Percentiles rank a stretch among this genome's conserved stretches.
Evolutionary conservation across 2,888 invertebrate genomes (phyloP).

Genomic region (Tinea pellionella): DNA sequence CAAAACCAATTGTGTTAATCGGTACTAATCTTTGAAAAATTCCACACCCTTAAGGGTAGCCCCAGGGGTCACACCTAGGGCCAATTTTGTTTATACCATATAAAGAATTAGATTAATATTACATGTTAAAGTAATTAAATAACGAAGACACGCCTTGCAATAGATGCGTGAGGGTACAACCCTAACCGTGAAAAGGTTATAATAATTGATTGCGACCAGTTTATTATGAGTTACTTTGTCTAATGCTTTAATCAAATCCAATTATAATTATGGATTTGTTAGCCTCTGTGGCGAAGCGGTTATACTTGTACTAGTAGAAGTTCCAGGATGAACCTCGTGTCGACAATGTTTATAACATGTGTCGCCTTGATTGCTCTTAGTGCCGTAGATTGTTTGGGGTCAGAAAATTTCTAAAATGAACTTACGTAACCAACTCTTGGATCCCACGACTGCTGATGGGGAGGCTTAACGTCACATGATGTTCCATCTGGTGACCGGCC

Average conservation of each 20-base stretch:
- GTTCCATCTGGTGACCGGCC: constrained; percentile 59
- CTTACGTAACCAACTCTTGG: constrained; percentile 63
- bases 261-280: too few species aligned
- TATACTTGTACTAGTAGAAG: too few species aligned
- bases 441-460: constrained; percentile 62
- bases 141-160: not conserved
- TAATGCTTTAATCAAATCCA: not conserved
- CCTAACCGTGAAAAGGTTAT: not conserved
- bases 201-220: not conserved
- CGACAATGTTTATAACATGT: too few species aligned
- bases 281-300: too few species aligned
- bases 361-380: too few species aligned
- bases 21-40: too few species aligned
- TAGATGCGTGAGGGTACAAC: not conserved
- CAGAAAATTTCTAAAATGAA: constrained; percentile 17
- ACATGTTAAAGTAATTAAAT: not conserved
- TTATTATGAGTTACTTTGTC: not conserved
- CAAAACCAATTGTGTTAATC: too few species aligned
- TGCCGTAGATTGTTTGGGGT: too few species aligned
- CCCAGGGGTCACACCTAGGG: not conserved
- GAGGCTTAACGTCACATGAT: constrained; percentile 59
- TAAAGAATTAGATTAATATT: not conserved
- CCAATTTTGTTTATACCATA: not conserved
- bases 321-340: too few species aligned
- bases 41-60: not conserved